phyloP scores from a whole-genome alignment of 2,797 vertebrate species.

The Rhinophrynus dorsalis region DNA sequence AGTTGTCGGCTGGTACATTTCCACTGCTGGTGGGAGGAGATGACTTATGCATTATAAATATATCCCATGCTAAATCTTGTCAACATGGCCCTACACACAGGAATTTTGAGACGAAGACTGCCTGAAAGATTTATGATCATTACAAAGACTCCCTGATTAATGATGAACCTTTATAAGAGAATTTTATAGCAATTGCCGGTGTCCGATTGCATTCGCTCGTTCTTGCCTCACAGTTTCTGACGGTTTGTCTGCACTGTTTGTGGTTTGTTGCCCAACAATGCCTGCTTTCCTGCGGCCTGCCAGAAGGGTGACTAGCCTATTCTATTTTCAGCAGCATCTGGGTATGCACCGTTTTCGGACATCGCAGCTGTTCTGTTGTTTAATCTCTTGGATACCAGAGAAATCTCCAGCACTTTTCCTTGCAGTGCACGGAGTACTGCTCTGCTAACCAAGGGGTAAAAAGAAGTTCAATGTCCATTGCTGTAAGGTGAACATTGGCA shows the following conservation, averaged over 20 bases:
- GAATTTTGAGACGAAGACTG: neutral
- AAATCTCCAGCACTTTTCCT: too few relatives aligned
- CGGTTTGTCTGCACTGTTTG: neutral
- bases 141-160: neutral
- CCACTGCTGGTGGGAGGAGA: neutral
- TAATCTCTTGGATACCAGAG: too few relatives aligned
- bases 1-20: neutral
- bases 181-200: too few relatives aligned
- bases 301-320: neutral
- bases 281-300: neutral
- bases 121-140: neutral
- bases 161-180: neutral
- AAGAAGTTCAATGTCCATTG: too few relatives aligned
- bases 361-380: constrained; percentile 6
- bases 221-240: constrained; percentile 15
- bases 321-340: neutral
- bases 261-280: constrained; percentile 29
- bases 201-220: too few relatives aligned
- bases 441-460: too few relatives aligned
- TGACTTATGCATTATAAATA: constrained; percentile 5
- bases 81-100: neutral
- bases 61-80: neutral
- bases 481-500: too few relatives aligned
- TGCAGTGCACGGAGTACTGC: too few relatives aligned
- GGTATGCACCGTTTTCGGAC: neutral